Conservation (phyloP, 2,888 invertebrate species). For the Amiota communis region DNA sequence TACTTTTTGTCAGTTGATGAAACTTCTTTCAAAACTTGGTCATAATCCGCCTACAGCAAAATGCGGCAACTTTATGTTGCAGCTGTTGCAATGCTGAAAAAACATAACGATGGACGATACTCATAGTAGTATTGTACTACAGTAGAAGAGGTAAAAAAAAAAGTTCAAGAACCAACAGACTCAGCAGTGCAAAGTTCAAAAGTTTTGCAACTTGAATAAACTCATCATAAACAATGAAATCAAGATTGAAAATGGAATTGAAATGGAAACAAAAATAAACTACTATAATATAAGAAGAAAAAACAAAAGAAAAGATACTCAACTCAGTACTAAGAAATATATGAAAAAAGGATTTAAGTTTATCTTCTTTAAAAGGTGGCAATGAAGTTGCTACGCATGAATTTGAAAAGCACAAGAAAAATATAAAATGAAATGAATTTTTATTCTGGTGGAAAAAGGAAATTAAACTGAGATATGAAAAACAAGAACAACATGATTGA, state of each 20-base stretch:
- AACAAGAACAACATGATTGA: constrained; percentile 37
- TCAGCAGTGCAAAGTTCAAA: constrained; percentile 46
- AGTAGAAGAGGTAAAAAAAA: neutral
- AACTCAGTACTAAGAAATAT: neutral
- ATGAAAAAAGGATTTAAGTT: neutral
- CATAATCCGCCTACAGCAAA: no score
- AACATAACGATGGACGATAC: no score
- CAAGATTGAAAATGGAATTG: constrained; percentile 3
- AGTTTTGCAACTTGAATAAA: constrained; percentile 52
- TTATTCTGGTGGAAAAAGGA: constrained; percentile 24
- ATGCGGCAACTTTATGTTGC: neutral
- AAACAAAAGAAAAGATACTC: neutral
- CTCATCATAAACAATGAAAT: constrained; percentile 38
- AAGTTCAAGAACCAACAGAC: constrained; percentile 15
- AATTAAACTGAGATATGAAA: constrained; percentile 41
- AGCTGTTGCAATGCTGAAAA: constrained; percentile 3
- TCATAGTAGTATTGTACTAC: neutral
- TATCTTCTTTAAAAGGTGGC: neutral
- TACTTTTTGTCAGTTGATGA: no score
- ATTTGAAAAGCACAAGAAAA: no score
- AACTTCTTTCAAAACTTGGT: no score
- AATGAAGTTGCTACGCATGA: no score
- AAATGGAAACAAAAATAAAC: constrained; percentile 9
- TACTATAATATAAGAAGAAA: neutral
- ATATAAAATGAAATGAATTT: no score